Percentiles rank a stretch among this genome's conserved stretches.
Conservation (phyloP, 2,113 vertebrate species). For the Calidris pygmaea region DNA sequence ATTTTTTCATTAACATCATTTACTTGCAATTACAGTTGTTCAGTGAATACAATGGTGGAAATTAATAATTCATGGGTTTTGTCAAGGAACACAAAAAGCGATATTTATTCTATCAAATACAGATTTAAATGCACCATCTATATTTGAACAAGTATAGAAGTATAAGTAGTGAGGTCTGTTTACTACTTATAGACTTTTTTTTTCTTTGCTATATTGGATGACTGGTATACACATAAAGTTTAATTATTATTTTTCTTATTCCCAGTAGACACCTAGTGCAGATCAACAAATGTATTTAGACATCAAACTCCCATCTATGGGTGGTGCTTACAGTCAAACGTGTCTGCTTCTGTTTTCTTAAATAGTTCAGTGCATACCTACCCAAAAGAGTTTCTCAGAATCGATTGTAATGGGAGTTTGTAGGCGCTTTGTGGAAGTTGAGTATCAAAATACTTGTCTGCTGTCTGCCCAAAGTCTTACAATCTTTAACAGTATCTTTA, state of each 20-base stretch:
- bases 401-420: neutral
- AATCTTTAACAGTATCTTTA: neutral
- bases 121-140: slow-evolving; percentile 44
- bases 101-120: slow-evolving; percentile 61
- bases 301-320: neutral
- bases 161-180: slow-evolving; percentile 10
- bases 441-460: neutral
- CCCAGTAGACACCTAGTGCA: neutral
- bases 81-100: slow-evolving; percentile 37
- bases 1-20: slow-evolving; percentile 69
- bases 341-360: neutral
- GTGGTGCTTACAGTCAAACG: neutral
- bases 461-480: neutral
- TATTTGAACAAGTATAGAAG: slow-evolving; percentile 20
- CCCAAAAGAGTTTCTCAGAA: neutral
- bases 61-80: slow-evolving; percentile 75
- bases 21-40: slow-evolving; percentile 68
- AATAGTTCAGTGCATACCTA: neutral
- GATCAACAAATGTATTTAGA: neutral
- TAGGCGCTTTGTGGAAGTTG: neutral
- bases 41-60: slow-evolving; percentile 67
- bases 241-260: neutral
- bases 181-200: neutral
- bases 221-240: neutral
- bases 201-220: neutral